These are phyloP conservation scores for Axea sp. DNA, from an alignment of 2,888 invertebrate species.

Conservation along the genomic window DNA sequence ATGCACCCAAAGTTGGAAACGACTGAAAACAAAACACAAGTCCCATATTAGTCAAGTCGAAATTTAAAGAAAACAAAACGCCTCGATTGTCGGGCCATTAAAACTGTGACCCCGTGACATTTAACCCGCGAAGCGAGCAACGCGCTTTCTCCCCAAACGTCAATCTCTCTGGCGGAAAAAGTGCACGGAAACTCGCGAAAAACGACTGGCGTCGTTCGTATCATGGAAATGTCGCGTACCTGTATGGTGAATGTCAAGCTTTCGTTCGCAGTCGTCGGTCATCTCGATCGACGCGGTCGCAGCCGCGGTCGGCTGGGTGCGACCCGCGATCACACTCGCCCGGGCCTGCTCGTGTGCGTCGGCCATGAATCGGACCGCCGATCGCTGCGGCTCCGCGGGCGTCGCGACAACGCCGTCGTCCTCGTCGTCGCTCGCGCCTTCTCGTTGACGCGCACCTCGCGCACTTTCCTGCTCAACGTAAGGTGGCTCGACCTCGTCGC, in stretches of 20 bases:
- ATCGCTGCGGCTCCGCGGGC: constrained; percentile 39
- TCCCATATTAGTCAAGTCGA: too few relatives aligned
- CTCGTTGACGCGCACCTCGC: constrained; percentile 4
- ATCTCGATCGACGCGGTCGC: constrained; percentile 9
- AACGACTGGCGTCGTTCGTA: too few relatives aligned
- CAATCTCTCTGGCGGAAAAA: too few relatives aligned
- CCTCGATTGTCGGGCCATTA: too few relatives aligned
- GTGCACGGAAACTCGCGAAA: too few relatives aligned
- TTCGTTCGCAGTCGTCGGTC: constrained; percentile 4
- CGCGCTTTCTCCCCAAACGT: too few relatives aligned
- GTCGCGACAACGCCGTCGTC: constrained; percentile 56
- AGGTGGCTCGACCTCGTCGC: background rate
- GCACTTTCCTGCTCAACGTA: background rate
- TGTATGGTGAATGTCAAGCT: constrained; percentile 12
- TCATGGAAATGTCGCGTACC: too few relatives aligned
- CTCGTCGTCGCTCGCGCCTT: constrained; percentile 6
- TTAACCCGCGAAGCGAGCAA: too few relatives aligned
- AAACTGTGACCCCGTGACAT: too few relatives aligned
- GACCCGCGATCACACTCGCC: background rate
- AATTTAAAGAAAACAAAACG: too few relatives aligned
- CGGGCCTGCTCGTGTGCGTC: constrained; percentile 17
- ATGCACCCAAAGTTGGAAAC: too few relatives aligned
- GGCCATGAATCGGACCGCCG: constrained; percentile 12
- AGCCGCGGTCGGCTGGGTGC: background rate
- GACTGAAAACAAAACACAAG: too few relatives aligned